A percentile compares a stretch with the other conserved stretches of the same genome.
Evolutionary conservation across 2,888 invertebrate genomes (phyloP).

Genomic region (Copidosoma aretas): DNA sequence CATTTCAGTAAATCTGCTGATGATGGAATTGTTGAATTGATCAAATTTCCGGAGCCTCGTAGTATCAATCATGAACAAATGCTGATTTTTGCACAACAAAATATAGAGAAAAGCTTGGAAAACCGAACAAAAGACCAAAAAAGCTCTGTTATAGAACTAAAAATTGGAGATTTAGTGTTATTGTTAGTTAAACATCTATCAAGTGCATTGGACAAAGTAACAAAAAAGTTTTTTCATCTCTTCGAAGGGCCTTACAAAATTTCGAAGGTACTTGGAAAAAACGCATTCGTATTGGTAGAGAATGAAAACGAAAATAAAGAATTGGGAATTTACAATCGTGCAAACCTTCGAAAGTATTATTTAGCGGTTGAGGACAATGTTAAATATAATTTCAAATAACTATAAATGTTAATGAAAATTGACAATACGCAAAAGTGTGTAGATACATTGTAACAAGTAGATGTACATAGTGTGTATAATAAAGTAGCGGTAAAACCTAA

Average conservation of each 20-base stretch:
- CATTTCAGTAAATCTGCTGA: background rate
- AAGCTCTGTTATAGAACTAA: background rate
- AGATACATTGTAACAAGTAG: too few relatives aligned
- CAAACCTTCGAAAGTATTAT: background rate
- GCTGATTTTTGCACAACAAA: background rate
- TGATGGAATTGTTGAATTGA: background rate
- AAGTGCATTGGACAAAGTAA: constrained; percentile 8
- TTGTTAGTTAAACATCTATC: constrained; percentile 22
- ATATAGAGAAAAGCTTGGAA: background rate
- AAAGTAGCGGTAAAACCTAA: too few relatives aligned
- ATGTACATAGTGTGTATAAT: too few relatives aligned
- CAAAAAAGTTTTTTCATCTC: background rate
- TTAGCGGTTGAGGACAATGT: too few relatives aligned
- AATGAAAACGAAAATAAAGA: background rate
- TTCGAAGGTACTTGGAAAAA: background rate
- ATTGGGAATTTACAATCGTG: background rate
- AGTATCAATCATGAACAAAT: background rate
- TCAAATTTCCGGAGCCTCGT: background rate
- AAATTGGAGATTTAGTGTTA: constrained; percentile 9
- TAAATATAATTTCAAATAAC: too few relatives aligned
- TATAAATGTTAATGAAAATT: too few relatives aligned
- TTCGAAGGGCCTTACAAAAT: background rate
- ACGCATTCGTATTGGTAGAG: background rate
- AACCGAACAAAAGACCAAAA: background rate
- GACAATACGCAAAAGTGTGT: too few relatives aligned